Evolutionary conservation across 2,797 vertebrate genomes (phyloP).

Genomic region (Enteromius viviparus): DNA sequence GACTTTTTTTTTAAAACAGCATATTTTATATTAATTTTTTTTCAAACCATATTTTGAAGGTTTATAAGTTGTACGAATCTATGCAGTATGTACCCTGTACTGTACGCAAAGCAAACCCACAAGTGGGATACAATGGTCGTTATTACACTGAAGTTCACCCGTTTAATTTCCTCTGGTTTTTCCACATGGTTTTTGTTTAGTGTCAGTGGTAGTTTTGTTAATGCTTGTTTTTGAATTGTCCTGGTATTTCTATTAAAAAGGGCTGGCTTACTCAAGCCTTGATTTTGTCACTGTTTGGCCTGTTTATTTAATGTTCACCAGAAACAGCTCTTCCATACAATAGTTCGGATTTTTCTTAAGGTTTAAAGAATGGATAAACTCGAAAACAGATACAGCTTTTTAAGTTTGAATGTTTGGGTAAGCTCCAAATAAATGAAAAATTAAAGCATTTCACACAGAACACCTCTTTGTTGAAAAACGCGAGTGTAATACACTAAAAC

Average conservation of each 20-base stretch:
- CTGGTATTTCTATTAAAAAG: slow-evolving; percentile 44
- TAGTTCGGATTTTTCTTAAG: neutral
- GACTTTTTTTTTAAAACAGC: neutral
- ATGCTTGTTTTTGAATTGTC: slow-evolving; percentile 25
- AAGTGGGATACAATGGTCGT: neutral
- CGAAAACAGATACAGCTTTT: neutral
- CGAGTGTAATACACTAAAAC: neutral
- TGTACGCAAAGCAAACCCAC: neutral
- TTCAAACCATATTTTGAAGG: neutral
- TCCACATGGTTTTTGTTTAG: neutral
- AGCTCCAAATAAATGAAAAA: neutral
- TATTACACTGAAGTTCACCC: neutral
- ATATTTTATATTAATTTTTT: neutral
- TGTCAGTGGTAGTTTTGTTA: slow-evolving; percentile 11
- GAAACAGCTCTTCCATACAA: neutral
- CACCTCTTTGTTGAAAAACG: neutral
- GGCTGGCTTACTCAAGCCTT: neutral
- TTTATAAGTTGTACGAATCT: neutral
- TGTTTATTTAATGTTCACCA: slow-evolving; percentile 8
- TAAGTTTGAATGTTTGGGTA: neutral
- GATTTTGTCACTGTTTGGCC: slow-evolving; percentile 23
- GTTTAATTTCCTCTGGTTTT: slow-evolving; percentile 13
- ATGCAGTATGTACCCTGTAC: slow-evolving; percentile 6
- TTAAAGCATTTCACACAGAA: neutral
- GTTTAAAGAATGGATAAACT: neutral